These are phyloP conservation scores for Amphipoea oculea DNA, from an alignment of 2,888 invertebrate genomes.

Conservation along the genomic window DNA sequence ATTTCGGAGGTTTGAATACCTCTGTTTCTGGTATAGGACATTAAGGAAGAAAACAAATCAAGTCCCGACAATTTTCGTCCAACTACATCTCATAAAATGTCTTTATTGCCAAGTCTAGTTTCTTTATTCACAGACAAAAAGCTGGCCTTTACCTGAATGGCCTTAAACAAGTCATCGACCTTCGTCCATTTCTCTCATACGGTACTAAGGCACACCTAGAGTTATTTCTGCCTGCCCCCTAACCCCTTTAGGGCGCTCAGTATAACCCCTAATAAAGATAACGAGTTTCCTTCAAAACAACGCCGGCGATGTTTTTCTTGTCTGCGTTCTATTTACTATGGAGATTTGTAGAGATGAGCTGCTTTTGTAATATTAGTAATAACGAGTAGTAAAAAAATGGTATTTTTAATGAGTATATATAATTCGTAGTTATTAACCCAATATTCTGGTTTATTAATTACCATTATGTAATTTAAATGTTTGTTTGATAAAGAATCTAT, in stretches of 20 bases:
- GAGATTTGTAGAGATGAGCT: constrained; percentile 36
- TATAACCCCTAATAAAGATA: constrained; percentile 75
- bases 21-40: neutral
- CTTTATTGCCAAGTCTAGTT: constrained; percentile 40
- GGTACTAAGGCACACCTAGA: constrained; percentile 52
- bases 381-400: neutral
- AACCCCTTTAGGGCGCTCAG: constrained; percentile 67
- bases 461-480: neutral
- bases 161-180: constrained; percentile 52
- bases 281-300: constrained; percentile 76
- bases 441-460: neutral
- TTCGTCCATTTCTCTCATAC: constrained; percentile 31
- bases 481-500: neutral
- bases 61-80: constrained; percentile 25
- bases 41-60: constrained; percentile 22
- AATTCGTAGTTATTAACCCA: neutral
- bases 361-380: constrained; percentile 36
- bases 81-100: constrained; percentile 47
- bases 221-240: constrained; percentile 45
- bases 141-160: constrained; percentile 42
- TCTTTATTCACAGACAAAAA: constrained; percentile 50
- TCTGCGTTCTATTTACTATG: constrained; percentile 32
- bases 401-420: neutral
- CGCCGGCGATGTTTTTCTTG: constrained; percentile 70
- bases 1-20: neutral